Conservation (phyloP, 2,113 vertebrate genomes). For the Archilochus colubris region DNA sequence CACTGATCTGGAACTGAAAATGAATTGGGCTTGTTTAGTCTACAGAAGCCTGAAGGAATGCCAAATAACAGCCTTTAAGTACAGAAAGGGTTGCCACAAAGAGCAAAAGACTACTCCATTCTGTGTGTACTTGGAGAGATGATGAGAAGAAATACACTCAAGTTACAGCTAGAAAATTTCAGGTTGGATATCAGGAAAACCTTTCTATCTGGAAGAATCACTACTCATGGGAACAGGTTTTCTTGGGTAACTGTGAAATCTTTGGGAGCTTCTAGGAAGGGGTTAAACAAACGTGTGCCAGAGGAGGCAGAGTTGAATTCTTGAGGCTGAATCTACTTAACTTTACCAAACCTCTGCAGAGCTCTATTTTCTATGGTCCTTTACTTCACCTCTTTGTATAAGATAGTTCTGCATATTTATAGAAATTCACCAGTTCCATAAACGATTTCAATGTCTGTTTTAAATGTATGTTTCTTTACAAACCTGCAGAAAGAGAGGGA, state of each 20-base stretch:
- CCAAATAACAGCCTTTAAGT: background rate
- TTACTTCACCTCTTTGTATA: background rate
- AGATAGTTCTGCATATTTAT: background rate
- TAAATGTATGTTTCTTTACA: background rate
- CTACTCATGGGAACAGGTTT: background rate
- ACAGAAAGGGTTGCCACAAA: background rate
- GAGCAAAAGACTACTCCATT: background rate
- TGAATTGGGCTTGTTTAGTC: slow-evolving; percentile 8
- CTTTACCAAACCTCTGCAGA: background rate
- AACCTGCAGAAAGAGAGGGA: background rate
- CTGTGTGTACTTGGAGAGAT: slow-evolving; percentile 16
- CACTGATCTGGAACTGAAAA: slow-evolving; percentile 11
- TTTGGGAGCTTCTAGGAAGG: background rate
- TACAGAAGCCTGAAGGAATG: slow-evolving; percentile 38
- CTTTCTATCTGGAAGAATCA: slow-evolving; percentile 1
- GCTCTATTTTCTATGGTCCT: background rate
- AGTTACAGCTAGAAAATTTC: slow-evolving; percentile 16
- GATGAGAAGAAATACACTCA: background rate
- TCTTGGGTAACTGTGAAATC: background rate
- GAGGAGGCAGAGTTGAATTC: background rate
- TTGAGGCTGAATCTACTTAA: background rate
- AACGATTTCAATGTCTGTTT: background rate
- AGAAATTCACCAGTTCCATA: background rate
- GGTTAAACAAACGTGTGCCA: background rate
- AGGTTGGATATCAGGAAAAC: slow-evolving; percentile 4